Percentiles rank a stretch among this genome's conserved stretches.
Evolutionary conservation across 2,797 vertebrate species (phyloP).

Genomic region (Muscicapa comitata): DNA sequence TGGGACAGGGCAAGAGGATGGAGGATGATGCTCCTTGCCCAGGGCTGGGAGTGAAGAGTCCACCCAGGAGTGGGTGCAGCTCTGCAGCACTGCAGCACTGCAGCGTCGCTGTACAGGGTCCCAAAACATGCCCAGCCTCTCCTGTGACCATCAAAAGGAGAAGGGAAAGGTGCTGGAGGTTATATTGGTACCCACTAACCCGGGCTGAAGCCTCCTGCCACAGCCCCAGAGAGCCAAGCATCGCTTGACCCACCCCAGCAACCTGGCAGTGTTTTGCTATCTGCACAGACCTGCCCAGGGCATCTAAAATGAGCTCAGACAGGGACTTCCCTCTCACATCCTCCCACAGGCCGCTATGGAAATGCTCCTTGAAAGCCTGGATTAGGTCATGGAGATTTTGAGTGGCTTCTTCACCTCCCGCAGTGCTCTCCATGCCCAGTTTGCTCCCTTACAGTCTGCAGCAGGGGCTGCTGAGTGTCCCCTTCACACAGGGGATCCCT

Average conservation of each 20-base stretch:
- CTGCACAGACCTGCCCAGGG: not conserved
- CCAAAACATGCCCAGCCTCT: not conserved
- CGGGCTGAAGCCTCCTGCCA: not conserved
- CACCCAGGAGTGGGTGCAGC: not conserved
- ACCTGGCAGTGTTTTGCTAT: not conserved
- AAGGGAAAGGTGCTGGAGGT: not conserved
- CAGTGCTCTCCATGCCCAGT: not conserved
- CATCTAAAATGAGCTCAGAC: not conserved
- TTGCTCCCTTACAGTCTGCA: not conserved
- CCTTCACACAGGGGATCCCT: not conserved
- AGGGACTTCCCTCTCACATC: not conserved
- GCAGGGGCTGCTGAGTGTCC: not conserved
- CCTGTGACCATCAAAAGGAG: not conserved
- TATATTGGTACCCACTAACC: not conserved
- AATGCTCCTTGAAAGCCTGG: not conserved
- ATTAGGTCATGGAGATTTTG: not conserved
- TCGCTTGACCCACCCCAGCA: rapidly evolving
- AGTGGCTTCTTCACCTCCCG: not conserved
- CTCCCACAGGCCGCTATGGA: not conserved
- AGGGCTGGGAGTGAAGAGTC: not conserved
- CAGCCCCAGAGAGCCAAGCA: not conserved
- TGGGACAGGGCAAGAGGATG: not conserved
- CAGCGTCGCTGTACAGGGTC: not conserved
- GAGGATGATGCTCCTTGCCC: not conserved
- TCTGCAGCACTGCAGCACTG: not conserved